Percentiles rank a stretch among this genome's conserved stretches.
Conservation (phyloP, 92 coral and sea anemone genomes). For the Heteractis magnifica region DNA sequence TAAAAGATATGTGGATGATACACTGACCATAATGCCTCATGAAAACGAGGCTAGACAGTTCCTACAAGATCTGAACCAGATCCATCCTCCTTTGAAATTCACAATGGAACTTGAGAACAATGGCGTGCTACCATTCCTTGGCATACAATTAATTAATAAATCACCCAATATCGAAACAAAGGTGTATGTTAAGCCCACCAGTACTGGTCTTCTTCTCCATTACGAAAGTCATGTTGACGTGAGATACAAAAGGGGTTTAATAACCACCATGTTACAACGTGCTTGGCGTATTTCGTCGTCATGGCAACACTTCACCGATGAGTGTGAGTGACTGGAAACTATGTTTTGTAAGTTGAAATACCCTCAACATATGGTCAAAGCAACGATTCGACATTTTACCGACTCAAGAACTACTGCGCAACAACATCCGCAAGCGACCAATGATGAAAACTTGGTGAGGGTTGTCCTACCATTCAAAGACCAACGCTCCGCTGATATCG, state of each 20-base stretch:
- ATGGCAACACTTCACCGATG: slow-evolving; percentile 31
- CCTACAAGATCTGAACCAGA: slow-evolving; percentile 8
- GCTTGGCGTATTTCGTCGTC: slow-evolving; percentile 34
- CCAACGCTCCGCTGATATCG: slow-evolving; percentile 20
- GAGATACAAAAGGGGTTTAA: slow-evolving; percentile 30
- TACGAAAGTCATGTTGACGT: slow-evolving; percentile 36
- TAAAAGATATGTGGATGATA: slow-evolving; percentile 12
- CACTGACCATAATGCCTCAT: neutral
- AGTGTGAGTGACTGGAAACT: slow-evolving; percentile 10
- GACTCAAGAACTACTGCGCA: too few relatives aligned
- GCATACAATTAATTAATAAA: slow-evolving; percentile 30
- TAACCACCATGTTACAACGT: slow-evolving; percentile 27
- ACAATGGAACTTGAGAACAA: slow-evolving; percentile 46
- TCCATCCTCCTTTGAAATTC: slow-evolving; percentile 30
- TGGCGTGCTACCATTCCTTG: slow-evolving; percentile 40
- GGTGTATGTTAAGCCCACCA: slow-evolving; percentile 39
- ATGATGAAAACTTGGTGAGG: too few relatives aligned
- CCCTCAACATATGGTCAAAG: too few relatives aligned
- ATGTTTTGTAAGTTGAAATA: too few relatives aligned
- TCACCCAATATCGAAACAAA: slow-evolving; percentile 33
- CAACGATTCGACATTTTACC: too few relatives aligned
- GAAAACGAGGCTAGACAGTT: neutral
- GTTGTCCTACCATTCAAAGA: neutral
- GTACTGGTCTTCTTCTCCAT: slow-evolving; percentile 40
- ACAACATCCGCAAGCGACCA: too few relatives aligned